These are phyloP conservation scores for Bettongia penicillata DNA, from an alignment of 2,113 vertebrate species.

Conservation along the genomic window DNA sequence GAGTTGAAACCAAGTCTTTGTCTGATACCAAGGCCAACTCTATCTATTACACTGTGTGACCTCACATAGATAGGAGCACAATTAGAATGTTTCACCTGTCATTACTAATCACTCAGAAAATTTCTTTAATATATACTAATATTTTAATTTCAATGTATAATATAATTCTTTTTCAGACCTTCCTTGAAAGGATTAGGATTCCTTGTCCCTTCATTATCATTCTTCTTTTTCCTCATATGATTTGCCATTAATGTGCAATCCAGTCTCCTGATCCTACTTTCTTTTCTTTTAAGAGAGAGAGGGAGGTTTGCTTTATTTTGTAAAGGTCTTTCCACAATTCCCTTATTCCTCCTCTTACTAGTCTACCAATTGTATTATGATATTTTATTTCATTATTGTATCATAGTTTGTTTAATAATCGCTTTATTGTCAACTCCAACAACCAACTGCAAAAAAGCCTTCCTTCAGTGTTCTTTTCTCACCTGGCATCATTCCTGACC, in stretches of 20 bases:
- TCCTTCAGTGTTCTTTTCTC: background rate
- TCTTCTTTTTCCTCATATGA: background rate
- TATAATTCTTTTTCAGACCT: background rate
- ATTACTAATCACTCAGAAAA: background rate
- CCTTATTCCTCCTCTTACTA: background rate
- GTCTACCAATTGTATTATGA: background rate
- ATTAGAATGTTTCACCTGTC: background rate
- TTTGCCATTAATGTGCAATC: background rate
- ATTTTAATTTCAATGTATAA: background rate
- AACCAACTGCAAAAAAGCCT: background rate
- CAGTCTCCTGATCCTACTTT: background rate
- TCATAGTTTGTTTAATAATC: background rate
- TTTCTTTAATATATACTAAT: background rate
- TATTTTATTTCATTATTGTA: background rate
- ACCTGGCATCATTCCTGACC: background rate
- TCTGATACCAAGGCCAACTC: background rate
- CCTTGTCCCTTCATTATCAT: background rate
- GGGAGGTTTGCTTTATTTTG: background rate
- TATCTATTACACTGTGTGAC: background rate
- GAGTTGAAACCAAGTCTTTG: background rate
- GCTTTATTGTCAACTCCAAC: background rate
- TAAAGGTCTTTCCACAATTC: background rate
- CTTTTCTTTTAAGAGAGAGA: background rate
- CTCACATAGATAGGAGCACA: background rate
- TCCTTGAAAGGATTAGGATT: background rate